Conservation (phyloP, 2,113 vertebrate genomes). For the Platysternon megacephalum region DNA sequence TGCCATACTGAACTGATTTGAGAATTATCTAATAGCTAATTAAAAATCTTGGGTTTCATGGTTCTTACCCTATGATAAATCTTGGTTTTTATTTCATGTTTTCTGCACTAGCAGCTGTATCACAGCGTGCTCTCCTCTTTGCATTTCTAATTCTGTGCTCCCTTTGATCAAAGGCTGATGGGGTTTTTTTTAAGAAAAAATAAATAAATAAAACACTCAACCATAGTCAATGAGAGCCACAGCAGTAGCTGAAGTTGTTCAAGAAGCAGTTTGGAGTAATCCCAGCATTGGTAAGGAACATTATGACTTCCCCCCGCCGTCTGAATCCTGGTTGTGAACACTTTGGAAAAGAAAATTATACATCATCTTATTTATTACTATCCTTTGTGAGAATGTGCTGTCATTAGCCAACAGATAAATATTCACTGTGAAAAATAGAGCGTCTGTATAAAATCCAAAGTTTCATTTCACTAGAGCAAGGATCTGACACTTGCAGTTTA, state of each 20-base stretch:
- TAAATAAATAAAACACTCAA: conserved; percentile 12
- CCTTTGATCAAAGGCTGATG: conserved; percentile 58
- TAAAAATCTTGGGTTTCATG: conserved; percentile 16
- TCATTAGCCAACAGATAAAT: conserved; percentile 52
- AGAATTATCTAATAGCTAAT: conserved; percentile 46
- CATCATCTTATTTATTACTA: conserved; percentile 55
- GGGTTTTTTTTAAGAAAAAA: background rate
- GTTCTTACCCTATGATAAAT: conserved; percentile 18
- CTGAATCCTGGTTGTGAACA: conserved; percentile 39
- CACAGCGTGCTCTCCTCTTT: conserved; percentile 7
- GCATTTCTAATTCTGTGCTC: conserved; percentile 50
- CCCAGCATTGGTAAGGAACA: conserved; percentile 29
- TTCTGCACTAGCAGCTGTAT: conserved; percentile 26
- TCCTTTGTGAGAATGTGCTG: conserved; percentile 46
- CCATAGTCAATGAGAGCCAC: conserved; percentile 26
- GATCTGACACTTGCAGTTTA: background rate
- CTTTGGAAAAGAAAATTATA: conserved; percentile 26
- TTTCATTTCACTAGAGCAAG: background rate
- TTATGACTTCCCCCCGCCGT: background rate
- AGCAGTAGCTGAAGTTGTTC: conserved; percentile 53
- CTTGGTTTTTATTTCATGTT: conserved; percentile 1
- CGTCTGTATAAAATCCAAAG: background rate
- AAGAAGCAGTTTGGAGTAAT: conserved; percentile 60
- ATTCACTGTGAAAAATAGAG: conserved; percentile 17
- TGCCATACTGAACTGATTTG: background rate